phyloP scores from a whole-genome alignment of 2,113 vertebrate genomes.

The Perca flavescens region DNA sequence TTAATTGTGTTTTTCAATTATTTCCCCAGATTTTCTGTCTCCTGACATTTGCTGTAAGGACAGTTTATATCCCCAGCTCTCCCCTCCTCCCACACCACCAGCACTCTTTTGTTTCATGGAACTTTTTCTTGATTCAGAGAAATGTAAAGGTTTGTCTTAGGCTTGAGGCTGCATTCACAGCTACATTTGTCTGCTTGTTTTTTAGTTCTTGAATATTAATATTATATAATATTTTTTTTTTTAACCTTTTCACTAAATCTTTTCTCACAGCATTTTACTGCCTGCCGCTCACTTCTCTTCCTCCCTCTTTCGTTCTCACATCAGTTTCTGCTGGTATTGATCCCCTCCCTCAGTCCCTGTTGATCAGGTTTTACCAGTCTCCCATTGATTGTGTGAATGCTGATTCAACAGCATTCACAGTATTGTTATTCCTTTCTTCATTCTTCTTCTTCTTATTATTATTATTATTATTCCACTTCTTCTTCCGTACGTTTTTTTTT shows the following conservation, averaged over 20 bases:
- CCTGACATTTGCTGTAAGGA: constrained; percentile 75
- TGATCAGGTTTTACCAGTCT: constrained; percentile 80
- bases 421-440: too few species aligned
- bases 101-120: constrained; percentile 36
- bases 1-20: constrained; percentile 82
- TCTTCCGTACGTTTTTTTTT: too few species aligned
- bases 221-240: not conserved
- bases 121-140: constrained; percentile 8
- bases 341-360: constrained; percentile 64
- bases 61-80: not conserved
- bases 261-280: constrained; percentile 34
- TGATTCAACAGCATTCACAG: too few species aligned
- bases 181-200: not conserved
- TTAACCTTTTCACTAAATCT: constrained; percentile 4
- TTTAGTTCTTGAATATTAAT: not conserved
- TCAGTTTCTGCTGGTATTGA: constrained; percentile 73
- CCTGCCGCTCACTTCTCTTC: constrained; percentile 30
- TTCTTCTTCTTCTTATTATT: too few species aligned
- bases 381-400: constrained; percentile 67
- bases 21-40: constrained; percentile 72
- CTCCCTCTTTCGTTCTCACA: constrained; percentile 63
- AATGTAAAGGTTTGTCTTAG: not conserved
- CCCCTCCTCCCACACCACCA: not conserved
- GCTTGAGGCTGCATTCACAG: not conserved
- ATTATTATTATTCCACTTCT: too few species aligned